These are phyloP conservation scores for Lepas anatifera DNA, from an alignment of 2,888 invertebrate genomes.

Conservation along the genomic window DNA sequence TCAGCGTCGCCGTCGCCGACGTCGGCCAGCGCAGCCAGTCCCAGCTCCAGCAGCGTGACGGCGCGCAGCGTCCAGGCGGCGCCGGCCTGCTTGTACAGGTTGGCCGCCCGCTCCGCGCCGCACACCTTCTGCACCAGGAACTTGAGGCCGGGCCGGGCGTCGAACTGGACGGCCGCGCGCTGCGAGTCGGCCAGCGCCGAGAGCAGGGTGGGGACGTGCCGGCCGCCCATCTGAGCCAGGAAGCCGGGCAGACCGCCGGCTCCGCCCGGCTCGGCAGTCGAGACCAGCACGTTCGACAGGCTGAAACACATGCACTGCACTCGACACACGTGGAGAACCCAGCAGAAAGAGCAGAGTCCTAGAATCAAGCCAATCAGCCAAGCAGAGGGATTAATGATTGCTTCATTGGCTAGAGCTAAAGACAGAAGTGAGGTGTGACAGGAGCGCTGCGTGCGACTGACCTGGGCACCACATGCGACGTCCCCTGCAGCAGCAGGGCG, in stretches of 20 bases:
- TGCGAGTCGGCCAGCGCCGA: constrained; percentile 71
- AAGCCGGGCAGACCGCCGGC: constrained; percentile 32
- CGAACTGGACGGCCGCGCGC: constrained; percentile 70
- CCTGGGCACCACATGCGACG: constrained; percentile 51
- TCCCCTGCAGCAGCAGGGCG: constrained; percentile 65
- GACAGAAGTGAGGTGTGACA: constrained; percentile 16
- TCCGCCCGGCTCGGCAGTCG: constrained; percentile 21
- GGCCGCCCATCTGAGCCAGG: constrained; percentile 36
- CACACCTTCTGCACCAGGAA: constrained; percentile 88
- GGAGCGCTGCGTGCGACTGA: constrained; percentile 29
- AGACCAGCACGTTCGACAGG: constrained; percentile 36
- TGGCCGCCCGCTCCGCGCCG: constrained; percentile 70
- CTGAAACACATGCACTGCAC: constrained; percentile 32
- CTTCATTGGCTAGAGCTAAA: too few relatives aligned
- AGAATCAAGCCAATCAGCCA: too few relatives aligned
- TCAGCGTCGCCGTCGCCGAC: not conserved
- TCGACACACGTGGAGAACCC: too few relatives aligned
- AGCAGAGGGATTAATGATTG: too few relatives aligned
- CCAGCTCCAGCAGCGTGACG: constrained; percentile 72
- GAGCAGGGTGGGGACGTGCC: constrained; percentile 54
- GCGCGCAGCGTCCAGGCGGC: constrained; percentile 73
- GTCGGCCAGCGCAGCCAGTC: constrained; percentile 46
- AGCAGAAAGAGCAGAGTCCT: too few relatives aligned
- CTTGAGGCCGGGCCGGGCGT: constrained; percentile 79
- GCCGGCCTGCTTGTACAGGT: constrained; percentile 83